These are phyloP conservation scores for Nipponia nippon DNA, from an alignment of 2,113 vertebrate species.

Conservation along the genomic window DNA sequence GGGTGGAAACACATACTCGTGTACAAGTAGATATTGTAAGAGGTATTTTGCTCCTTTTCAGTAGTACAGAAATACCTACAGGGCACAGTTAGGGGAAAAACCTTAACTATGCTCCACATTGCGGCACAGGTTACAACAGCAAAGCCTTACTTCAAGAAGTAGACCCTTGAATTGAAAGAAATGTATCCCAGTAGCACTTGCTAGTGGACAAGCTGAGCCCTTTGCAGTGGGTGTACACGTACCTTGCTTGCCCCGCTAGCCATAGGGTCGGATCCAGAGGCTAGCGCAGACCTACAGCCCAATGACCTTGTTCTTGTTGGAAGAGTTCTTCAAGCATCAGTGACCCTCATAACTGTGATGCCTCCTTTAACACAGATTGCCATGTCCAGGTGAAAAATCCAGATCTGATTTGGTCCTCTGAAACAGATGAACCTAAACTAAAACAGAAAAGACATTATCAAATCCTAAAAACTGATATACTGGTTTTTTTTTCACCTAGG, in stretches of 20 bases:
- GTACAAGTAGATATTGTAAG: not conserved
- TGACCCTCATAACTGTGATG: too few relatives aligned
- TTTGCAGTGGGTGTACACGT: fast-evolving
- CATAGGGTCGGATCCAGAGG: fast-evolving
- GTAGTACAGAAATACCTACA: not conserved
- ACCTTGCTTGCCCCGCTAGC: not conserved
- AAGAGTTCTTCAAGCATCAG: not conserved
- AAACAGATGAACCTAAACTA: not conserved
- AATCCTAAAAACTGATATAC: not conserved
- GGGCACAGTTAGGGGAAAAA: not conserved
- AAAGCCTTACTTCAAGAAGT: not conserved
- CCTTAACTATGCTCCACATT: fast-evolving
- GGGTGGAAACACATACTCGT: fast-evolving
- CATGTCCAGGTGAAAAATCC: not conserved
- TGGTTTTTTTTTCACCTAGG: too few relatives aligned
- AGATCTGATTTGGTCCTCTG: not conserved
- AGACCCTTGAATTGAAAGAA: fast-evolving
- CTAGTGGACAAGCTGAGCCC: too few relatives aligned
- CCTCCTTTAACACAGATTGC: not conserved
- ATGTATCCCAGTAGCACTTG: not conserved
- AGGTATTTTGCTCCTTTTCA: not conserved
- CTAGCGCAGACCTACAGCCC: not conserved
- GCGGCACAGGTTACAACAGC: not conserved
- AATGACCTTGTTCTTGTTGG: not conserved
- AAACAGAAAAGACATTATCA: not conserved